These are phyloP conservation scores for Cacoxenus indagator DNA, from an alignment of 2,888 invertebrate genomes.

Conservation along the genomic window DNA sequence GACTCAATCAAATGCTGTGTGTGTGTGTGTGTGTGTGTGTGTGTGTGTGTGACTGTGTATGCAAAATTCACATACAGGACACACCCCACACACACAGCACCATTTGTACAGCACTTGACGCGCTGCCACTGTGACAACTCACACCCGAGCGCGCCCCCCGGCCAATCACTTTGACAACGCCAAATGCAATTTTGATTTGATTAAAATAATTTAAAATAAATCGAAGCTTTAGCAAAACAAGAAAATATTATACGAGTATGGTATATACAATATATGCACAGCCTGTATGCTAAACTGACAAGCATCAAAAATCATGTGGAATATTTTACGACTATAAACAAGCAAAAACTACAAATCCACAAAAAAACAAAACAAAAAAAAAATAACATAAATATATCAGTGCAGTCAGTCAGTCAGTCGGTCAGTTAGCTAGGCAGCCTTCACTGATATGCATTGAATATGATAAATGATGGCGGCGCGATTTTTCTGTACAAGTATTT, in stretches of 20 bases:
- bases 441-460: not conserved
- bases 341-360: not conserved
- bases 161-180: not conserved
- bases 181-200: not conserved
- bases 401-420: too few relatives aligned
- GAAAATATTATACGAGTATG: not conserved
- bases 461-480: not conserved
- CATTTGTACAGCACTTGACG: too few relatives aligned
- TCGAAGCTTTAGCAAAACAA: not conserved
- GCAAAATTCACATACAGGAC: slow-evolving; percentile 12
- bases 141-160: not conserved
- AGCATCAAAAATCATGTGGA: slow-evolving; percentile 21
- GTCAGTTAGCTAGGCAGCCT: too few relatives aligned
- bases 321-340: too few relatives aligned
- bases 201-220: not conserved
- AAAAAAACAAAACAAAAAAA: not conserved
- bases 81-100: not conserved
- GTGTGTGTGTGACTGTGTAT: not conserved
- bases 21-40: too few relatives aligned
- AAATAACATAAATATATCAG: too few relatives aligned
- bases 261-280: not conserved
- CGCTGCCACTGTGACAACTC: not conserved
- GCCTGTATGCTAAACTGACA: slow-evolving; percentile 18
- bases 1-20: too few relatives aligned
- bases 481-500: too few relatives aligned